These are phyloP conservation scores for Sterna hirundo DNA, from an alignment of 2,113 vertebrate genomes.

Conservation along the genomic window DNA sequence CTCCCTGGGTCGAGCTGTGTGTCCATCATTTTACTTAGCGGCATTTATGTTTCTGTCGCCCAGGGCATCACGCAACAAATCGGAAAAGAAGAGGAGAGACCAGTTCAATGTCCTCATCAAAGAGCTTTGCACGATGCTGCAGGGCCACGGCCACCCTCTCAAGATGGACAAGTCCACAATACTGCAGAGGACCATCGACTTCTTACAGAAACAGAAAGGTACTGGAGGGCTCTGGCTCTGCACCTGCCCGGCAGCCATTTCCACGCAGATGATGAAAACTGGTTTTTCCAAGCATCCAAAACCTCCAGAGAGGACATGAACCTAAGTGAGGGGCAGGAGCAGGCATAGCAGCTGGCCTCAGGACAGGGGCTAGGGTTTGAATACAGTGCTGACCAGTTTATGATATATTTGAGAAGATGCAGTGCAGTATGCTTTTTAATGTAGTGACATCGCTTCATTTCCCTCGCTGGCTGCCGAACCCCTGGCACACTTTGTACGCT, in stretches of 20 bases:
- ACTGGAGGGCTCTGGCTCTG: neutral
- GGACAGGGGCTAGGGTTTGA: neutral
- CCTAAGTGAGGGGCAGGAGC: neutral
- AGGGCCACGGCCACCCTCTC: slow-evolving; percentile 81
- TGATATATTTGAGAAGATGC: neutral
- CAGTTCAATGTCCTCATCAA: slow-evolving; percentile 85
- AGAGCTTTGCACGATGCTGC: slow-evolving; percentile 85
- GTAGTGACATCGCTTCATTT: neutral
- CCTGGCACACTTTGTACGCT: neutral
- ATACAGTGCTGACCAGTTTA: neutral
- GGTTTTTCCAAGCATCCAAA: neutral
- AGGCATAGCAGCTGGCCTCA: neutral
- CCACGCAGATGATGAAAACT: neutral
- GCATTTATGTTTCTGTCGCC: neutral
- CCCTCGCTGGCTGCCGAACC: neutral
- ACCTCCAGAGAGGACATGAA: neutral
- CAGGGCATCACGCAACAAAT: slow-evolving; percentile 84
- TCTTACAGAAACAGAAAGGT: slow-evolving; percentile 91
- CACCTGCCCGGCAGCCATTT: neutral
- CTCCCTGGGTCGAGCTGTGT: neutral
- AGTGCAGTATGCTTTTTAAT: neutral
- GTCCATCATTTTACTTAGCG: neutral
- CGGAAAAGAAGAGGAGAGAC: slow-evolving; percentile 85
- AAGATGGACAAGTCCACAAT: slow-evolving; percentile 88
- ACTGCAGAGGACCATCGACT: slow-evolving; percentile 82